phyloP scores from a whole-genome alignment of 2,888 invertebrate genomes.

The Ophion costatus region DNA sequence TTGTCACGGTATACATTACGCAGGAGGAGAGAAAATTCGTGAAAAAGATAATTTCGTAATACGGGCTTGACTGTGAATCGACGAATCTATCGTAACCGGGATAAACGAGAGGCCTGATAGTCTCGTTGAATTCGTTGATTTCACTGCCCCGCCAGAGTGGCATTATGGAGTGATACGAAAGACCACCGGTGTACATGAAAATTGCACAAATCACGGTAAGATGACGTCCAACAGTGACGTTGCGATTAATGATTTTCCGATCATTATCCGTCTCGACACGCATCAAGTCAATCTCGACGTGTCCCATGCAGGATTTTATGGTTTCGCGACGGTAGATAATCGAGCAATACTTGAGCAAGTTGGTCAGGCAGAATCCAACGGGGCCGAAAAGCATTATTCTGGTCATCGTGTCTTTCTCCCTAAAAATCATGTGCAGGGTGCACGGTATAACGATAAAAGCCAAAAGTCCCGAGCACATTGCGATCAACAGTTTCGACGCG shows the following conservation, averaged over 20 bases:
- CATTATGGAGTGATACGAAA: slow-evolving; percentile 46
- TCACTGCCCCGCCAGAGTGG: slow-evolving; percentile 36
- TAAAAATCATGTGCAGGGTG: slow-evolving; percentile 33
- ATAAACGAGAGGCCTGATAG: slow-evolving; percentile 55
- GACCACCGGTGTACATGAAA: slow-evolving; percentile 58
- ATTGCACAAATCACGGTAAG: slow-evolving; percentile 44
- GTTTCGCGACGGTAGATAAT: slow-evolving; percentile 32
- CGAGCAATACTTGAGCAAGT: slow-evolving; percentile 42
- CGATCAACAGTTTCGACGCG: slow-evolving; percentile 24
- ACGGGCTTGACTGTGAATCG: slow-evolving; percentile 63
- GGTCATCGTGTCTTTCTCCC: slow-evolving; percentile 28
- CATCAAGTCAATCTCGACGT: slow-evolving; percentile 49
- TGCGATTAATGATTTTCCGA: slow-evolving; percentile 59
- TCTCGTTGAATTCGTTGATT: slow-evolving; percentile 45
- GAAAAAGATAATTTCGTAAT: slow-evolving; percentile 69
- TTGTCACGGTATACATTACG: slow-evolving; percentile 62
- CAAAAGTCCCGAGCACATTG: slow-evolving; percentile 19
- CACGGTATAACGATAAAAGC: slow-evolving; percentile 41
- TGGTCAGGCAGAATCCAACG: slow-evolving; percentile 43
- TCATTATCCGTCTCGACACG: slow-evolving; percentile 52
- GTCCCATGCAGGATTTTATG: slow-evolving; percentile 43
- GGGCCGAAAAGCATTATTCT: slow-evolving; percentile 48
- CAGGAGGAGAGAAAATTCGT: slow-evolving; percentile 60
- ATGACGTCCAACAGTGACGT: slow-evolving; percentile 42
- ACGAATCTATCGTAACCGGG: slow-evolving; percentile 54